Base-by-base conservation (phyloP, 2,888 invertebrate genomes). In the Rotaria macrura region DNA sequence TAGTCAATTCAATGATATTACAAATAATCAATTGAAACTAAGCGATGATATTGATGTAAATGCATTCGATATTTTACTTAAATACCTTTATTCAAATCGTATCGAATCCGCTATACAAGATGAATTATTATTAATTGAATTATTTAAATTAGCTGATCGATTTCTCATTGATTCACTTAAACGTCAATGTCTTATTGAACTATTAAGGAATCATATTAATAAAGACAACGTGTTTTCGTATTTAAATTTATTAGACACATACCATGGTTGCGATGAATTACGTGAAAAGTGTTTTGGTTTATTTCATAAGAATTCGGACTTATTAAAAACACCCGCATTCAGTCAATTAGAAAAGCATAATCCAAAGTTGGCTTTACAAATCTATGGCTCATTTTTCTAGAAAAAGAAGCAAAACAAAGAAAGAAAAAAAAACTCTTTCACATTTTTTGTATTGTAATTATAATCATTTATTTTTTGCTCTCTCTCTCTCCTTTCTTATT, bases 61-160 rank as follows among this genome's bases (percentile, higher is more conserved):
- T 79, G 43, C 79, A 25, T 79, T 79, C 34, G 43, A 79, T 23
- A 43, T 79, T 9, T n/a, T 79, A 43, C 4, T 79, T 1, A 79
- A 79, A 79, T 79, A 79, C 43, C n/a, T 79, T 3, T 79, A 79
- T 79, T 43, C 43, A n/a, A 43, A 43, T 43, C 40, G n/a, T 25
- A 79, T 40, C 43, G 79, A 79, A n/a, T 12, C 4, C 10, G n/a
- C 23, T 4, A 10, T 43, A 43, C 40, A 79, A 14, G 43, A 43
- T 43, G 79, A 79, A 43, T 43, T 25, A 43, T 79, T 43, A 43
- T 25, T 79, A 43, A 79, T 79, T 43, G 79, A 79, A n/a, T n/a
- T 79, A 79, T 79, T 79, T 43, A 79, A 79, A 79, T n/a, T 79
- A 43, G 23, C 79, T 43, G 79, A 79, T 79, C 79, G 79, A 43